These are phyloP conservation scores for Stercorarius parasiticus DNA, from an alignment of 2,113 vertebrate species.

Conservation along the genomic window DNA sequence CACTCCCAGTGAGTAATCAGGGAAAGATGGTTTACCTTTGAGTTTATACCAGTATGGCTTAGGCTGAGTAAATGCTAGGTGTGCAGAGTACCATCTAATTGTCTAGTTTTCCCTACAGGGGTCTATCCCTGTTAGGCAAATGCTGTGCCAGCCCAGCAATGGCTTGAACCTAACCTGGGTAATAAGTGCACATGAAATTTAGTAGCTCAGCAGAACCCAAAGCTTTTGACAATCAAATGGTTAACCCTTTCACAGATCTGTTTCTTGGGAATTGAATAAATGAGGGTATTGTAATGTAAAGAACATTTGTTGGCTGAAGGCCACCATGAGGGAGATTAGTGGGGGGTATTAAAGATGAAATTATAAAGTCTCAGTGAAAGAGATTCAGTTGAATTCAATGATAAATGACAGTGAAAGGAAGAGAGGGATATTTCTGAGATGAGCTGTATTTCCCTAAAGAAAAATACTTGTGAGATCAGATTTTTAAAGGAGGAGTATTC, in stretches of 20 bases:
- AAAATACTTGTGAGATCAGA: slow-evolving; percentile 64
- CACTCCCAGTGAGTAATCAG: slow-evolving; percentile 47
- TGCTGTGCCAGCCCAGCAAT: slow-evolving; percentile 23
- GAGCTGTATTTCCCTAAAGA: slow-evolving; percentile 61
- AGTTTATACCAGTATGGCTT: slow-evolving; percentile 25
- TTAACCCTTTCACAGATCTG: slow-evolving; percentile 46
- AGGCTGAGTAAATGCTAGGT: slow-evolving; percentile 20
- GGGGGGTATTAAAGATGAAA: slow-evolving; percentile 69
- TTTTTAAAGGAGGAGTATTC: slow-evolving; percentile 52
- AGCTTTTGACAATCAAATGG: slow-evolving; percentile 65
- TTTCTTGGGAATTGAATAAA: slow-evolving; percentile 56
- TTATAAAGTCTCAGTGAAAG: slow-evolving; percentile 69
- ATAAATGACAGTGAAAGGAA: slow-evolving; percentile 61
- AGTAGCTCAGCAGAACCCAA: slow-evolving; percentile 62
- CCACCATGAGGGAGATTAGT: slow-evolving; percentile 70
- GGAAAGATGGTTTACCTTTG: slow-evolving; percentile 48
- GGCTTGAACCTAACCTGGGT: slow-evolving; percentile 57
- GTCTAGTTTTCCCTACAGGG: slow-evolving; percentile 62
- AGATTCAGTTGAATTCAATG: slow-evolving; percentile 65
- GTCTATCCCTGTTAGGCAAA: slow-evolving; percentile 46
- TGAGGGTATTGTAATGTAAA: slow-evolving; percentile 67
- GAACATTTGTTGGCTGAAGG: slow-evolving; percentile 66
- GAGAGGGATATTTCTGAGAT: slow-evolving; percentile 55
- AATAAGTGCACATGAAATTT: slow-evolving; percentile 57
- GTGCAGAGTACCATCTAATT: slow-evolving; percentile 38